phyloP scores from a whole-genome alignment of 1,140 invertebrate species.

The Drosophila biarmipes region DNA sequence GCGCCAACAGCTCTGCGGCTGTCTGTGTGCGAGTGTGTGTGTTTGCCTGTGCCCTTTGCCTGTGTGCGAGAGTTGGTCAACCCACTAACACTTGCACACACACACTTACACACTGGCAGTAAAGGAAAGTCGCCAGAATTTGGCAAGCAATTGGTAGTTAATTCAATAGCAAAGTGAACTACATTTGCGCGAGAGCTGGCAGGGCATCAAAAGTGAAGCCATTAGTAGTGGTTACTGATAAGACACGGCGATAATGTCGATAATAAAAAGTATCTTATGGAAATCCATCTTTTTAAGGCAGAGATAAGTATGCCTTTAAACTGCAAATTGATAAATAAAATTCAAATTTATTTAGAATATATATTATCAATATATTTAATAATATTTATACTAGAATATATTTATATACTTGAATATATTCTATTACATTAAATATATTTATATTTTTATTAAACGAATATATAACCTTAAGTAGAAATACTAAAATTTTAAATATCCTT shows the following conservation, averaged over 20 bases:
- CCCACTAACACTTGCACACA: slow-evolving; percentile 10
- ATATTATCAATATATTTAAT: no score
- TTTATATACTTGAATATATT: no score
- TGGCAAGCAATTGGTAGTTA: slow-evolving; percentile 14
- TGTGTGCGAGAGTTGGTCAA: slow-evolving; percentile 21
- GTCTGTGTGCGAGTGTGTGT: slow-evolving; percentile 33
- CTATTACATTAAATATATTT: no score
- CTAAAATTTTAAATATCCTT: no score
- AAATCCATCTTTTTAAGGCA: no score
- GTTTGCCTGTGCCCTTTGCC: background rate
- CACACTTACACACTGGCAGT: slow-evolving; percentile 1
- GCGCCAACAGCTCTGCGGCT: slow-evolving; percentile 61
- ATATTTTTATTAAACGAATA: no score
- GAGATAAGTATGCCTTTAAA: no score
- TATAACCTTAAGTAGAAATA: no score
- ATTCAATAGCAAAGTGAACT: slow-evolving; percentile 3
- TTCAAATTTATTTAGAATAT: no score
- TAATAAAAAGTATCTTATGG: no score
- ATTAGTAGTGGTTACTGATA: background rate
- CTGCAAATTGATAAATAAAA: no score
- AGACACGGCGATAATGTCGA: background rate
- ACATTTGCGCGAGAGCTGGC: background rate
- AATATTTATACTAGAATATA: no score
- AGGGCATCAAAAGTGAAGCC: background rate
- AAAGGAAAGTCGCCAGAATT: slow-evolving; percentile 8